Base-by-base conservation (phyloP, 2,113 vertebrate species). In the Sphyrna mokarran region DNA sequence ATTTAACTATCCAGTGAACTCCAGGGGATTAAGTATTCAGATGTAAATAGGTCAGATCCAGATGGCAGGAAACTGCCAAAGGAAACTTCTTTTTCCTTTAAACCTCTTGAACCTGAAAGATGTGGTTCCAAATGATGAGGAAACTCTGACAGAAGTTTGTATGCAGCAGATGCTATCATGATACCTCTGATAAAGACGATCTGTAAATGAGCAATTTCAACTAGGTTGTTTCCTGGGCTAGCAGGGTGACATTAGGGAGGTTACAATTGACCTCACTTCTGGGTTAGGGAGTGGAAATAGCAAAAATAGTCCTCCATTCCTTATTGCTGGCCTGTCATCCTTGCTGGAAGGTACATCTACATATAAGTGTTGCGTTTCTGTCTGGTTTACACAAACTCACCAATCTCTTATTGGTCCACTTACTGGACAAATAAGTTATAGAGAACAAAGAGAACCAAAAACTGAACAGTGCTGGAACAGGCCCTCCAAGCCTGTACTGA, bases 41-140 rank as follows among this genome's bases (percentile, higher is more conserved):
- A 96, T 96, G 97, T 97, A 99, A 99, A 99, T 99, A 97, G 98
- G 97, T 96, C 96, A 97, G 97, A 97, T 96, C 97, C 98, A 98
- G 98, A 98, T 99, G 98, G 98, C 98, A 98, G 98, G 98, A 99
- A 99, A 98, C 96, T 96, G 96, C 97, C 96, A 97, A 97, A 98
- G 98, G 98, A 98, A 97, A 98, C 96, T 96, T 96, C 96, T 95
- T 97, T 98, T 97, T 97, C 96, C 97, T 97, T 97, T n/a, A 54
- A 95, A 80, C 11, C 2, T 95, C 26, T 76, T 61, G 54, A 95
- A 95, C 63, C 33, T 80, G 61, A 70, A 43, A 29, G 20, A 54
- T 54, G 43, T 87, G 20, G 23, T 48, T 87, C 43, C 43, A 54
- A 14, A 23, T 89, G 26, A 89, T 16, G n/a, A 86, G 22, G 13